Evolutionary conservation across 2,888 invertebrate species (phyloP).

Genomic region (Drosophila cracens): DNA sequence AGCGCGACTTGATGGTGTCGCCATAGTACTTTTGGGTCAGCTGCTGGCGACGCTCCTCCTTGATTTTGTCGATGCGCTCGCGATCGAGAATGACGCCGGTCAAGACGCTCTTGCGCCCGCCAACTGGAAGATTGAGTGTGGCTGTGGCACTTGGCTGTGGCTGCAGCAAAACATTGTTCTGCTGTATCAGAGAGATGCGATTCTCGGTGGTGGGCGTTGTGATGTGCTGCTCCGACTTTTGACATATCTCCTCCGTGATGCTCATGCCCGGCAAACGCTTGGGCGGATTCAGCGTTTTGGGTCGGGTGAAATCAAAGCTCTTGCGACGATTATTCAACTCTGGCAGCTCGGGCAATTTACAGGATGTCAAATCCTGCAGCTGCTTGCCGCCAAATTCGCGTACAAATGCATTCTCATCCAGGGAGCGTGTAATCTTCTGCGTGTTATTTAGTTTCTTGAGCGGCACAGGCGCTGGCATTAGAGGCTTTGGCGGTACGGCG

Average conservation of each 20-base stretch:
- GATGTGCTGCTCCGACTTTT: constrained; percentile 47
- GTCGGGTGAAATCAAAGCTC: constrained; percentile 87
- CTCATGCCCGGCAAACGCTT: constrained; percentile 85
- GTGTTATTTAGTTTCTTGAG: constrained; percentile 87
- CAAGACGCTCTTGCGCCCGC: constrained; percentile 82
- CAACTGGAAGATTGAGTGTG: constrained; percentile 39
- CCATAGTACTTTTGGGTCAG: constrained; percentile 94
- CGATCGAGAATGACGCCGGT: constrained; percentile 88
- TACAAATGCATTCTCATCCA: constrained; percentile 91
- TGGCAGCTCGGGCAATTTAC: constrained; percentile 78
- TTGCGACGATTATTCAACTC: constrained; percentile 86
- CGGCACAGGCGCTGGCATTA: constrained; percentile 51
- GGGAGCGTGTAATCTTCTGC: constrained; percentile 88
- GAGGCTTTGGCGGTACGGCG: constrained; percentile 37
- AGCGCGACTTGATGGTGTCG: constrained; percentile 89
- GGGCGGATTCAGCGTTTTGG: constrained; percentile 87
- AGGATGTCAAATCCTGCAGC: constrained; percentile 74
- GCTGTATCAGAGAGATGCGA: constrained; percentile 88
- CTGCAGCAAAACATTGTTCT: constrained; percentile 81
- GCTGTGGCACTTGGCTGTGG: constrained; percentile 38
- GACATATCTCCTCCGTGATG: constrained; percentile 82
- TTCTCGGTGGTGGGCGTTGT: constrained; percentile 88
- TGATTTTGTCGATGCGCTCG: constrained; percentile 95
- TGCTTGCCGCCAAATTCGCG: constrained; percentile 87
- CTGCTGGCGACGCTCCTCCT: constrained; percentile 94